A percentile compares a stretch with the other conserved stretches of the same genome.
These are phyloP conservation scores for Manis pentadactyla DNA, from an alignment of 2,797 vertebrate species.

Conservation along the genomic window DNA sequence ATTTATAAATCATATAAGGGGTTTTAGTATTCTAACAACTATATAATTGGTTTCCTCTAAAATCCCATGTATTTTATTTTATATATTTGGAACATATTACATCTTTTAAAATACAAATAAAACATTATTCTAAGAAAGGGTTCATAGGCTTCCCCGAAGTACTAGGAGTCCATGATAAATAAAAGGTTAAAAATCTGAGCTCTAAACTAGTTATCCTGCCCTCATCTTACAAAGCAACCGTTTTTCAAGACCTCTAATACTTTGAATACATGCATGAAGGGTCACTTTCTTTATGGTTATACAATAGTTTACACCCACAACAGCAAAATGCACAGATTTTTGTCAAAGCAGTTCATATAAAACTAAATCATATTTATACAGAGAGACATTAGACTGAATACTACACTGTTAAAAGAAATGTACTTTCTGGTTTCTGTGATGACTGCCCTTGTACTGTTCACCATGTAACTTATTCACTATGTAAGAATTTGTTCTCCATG, in stretches of 20 bases:
- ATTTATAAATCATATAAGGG: neutral
- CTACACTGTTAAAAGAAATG: neutral
- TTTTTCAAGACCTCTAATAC: conserved; percentile 2
- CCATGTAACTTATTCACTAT: no score
- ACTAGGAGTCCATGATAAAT: neutral
- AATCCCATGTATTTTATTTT: neutral
- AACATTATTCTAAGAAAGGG: conserved; percentile 5
- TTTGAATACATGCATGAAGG: neutral
- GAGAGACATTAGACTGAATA: neutral
- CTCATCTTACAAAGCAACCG: neutral
- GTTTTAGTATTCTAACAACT: neutral
- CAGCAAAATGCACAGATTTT: neutral
- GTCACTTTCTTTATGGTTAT: neutral
- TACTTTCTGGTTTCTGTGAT: no score
- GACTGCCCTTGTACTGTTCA: no score
- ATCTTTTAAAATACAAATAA: conserved; percentile 5
- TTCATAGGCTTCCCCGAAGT: neutral
- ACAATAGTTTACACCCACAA: neutral
- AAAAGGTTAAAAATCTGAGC: neutral
- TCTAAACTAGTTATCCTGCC: conserved; percentile 9
- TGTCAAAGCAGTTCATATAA: neutral
- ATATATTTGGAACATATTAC: conserved; percentile 17
- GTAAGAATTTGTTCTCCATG: no score
- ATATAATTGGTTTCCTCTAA: neutral
- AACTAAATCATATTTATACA: neutral